phyloP scores from a whole-genome alignment of 2,113 vertebrate genomes.

The Upupa epops region DNA sequence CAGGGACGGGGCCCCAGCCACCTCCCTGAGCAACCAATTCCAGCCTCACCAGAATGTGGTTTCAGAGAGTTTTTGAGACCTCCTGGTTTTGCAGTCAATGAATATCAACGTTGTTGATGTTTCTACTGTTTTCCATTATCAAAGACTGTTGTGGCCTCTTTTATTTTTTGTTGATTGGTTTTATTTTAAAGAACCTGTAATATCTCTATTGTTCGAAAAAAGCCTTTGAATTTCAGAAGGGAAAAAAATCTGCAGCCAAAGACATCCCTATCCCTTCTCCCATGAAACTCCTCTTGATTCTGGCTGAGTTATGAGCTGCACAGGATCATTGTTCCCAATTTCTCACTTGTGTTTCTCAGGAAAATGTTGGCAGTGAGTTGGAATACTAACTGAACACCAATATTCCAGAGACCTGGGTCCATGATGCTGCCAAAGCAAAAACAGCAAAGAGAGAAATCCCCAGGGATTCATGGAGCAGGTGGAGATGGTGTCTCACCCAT shows the following conservation, averaged over 20 bases:
- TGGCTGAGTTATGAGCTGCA: constrained; percentile 28
- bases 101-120: neutral
- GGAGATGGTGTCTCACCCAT: neutral
- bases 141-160: neutral
- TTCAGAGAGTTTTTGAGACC: neutral
- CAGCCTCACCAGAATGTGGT: neutral
- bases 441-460: neutral
- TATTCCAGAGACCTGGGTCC: neutral
- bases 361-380: neutral
- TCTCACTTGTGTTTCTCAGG: constrained; percentile 18
- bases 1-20: no score
- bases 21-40: no score
- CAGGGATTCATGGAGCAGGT: accelerated
- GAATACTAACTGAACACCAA: neutral
- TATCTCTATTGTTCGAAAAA: neutral
- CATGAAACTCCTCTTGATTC: neutral
- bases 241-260: neutral
- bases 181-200: neutral
- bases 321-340: neutral
- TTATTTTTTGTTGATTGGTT: neutral
- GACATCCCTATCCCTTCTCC: constrained; percentile 16
- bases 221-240: constrained; percentile 18
- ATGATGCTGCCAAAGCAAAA: neutral
- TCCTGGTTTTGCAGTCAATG: neutral
- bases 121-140: neutral